Evolutionary conservation across 2,113 vertebrate genomes (phyloP).

Genomic region (Mohoua ochrocephala): DNA sequence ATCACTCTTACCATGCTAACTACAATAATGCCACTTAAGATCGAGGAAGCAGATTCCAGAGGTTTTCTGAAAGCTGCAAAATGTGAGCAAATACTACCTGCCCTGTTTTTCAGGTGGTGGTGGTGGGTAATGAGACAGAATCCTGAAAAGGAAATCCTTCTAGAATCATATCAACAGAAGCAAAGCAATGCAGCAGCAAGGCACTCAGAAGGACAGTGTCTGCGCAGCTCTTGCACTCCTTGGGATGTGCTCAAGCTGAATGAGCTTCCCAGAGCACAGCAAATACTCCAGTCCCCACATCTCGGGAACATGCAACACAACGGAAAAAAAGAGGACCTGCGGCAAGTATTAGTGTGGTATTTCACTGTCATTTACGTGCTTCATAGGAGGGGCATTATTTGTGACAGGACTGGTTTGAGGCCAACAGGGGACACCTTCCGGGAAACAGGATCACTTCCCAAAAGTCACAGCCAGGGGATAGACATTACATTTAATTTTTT

Average conservation of each 20-base stretch:
- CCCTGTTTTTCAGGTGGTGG: background rate
- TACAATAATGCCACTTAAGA: background rate
- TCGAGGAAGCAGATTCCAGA: background rate
- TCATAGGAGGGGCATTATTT: background rate
- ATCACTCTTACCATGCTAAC: background rate
- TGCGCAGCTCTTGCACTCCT: background rate
- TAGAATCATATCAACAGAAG: background rate
- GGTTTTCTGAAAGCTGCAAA: background rate
- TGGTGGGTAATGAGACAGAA: background rate
- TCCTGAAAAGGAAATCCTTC: background rate
- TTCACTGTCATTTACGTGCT: background rate
- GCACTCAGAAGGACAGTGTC: background rate
- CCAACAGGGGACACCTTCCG: accelerated
- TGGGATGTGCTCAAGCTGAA: background rate
- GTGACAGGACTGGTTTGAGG: background rate
- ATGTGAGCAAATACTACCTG: background rate
- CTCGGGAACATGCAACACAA: background rate
- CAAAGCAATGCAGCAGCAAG: background rate
- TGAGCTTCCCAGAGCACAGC: background rate
- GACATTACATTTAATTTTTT: background rate
- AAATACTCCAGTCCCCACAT: background rate
- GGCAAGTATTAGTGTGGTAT: background rate
- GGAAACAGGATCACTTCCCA: background rate
- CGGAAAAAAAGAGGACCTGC: background rate
- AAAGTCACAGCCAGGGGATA: background rate